Evolutionary conservation across 2,113 vertebrate species (phyloP), one percentile per base, ranked within the genome.

Genomic region (Capra hircus): DNA sequence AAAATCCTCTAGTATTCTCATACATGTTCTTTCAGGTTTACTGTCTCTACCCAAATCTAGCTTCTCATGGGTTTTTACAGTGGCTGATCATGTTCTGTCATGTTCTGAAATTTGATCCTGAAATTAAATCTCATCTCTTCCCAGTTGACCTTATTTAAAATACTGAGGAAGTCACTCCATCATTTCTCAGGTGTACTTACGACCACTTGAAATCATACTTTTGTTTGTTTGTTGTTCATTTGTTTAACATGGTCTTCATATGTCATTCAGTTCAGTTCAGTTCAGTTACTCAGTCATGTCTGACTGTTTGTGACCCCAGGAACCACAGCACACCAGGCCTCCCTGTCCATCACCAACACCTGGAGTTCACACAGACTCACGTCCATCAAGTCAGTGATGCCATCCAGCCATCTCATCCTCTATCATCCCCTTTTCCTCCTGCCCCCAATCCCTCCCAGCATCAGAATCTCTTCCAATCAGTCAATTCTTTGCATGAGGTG

Each of bases 11-110:
- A 33, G 48, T 23, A 74, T 40, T 25, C 71, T 40, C 23, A 4
- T 1, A 33, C 6, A 7, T 1, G 21, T 12, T 14, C 27, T 43
- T 17, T 45, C 0, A 16, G 6, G 2, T 28, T 40, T 48, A 3
- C 53, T 43, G 5, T 64, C 3, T 93, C 48, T 78, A 8, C 36
- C 7, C 7, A 50, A 43, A 43, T 60, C 5, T 13, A 11, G 21
- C 21, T n/a, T 43, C 16, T 15, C 28, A 15, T 1, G 7, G 10
- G 36, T 11, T 87, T 88, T 78, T 6, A 43, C 15, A 91, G 9
- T 43, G 48, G 21, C 2, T 48, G 1, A 57, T 28, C 5, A 4
- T 83, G 28, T 8, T 57, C 5, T 71, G 40, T 60, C 9, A n/a
- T 78, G 23, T 8, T 57, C 5, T 71, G 40, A 53, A 10, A 28